These are phyloP conservation scores for Caranx ignobilis DNA, from an alignment of 2,113 vertebrate genomes.

Conservation along the genomic window DNA sequence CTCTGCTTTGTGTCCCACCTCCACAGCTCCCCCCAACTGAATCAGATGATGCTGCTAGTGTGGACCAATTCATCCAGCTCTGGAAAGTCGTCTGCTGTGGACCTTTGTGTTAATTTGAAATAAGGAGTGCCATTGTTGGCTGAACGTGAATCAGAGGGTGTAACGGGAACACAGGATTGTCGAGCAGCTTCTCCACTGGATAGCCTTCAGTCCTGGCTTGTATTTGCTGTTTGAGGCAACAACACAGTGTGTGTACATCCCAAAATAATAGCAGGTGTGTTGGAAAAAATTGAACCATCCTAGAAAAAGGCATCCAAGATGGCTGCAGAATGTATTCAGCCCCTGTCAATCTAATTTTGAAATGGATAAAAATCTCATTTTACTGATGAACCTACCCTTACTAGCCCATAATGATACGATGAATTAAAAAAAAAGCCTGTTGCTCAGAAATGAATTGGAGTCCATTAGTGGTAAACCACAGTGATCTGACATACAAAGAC, in stretches of 20 bases:
- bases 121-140: background rate
- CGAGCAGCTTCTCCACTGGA: slow-evolving; percentile 2
- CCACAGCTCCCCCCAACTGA: slow-evolving; percentile 14
- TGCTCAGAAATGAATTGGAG: too few relatives aligned
- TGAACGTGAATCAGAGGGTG: slow-evolving; percentile 6
- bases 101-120: slow-evolving; percentile 41
- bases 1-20: slow-evolving; percentile 39
- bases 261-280: background rate
- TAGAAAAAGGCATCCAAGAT: background rate
- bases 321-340: background rate
- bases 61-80: slow-evolving; percentile 43
- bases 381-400: background rate
- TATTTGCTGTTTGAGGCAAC: slow-evolving; percentile 4
- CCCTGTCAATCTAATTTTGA: background rate
- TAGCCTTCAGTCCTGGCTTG: background rate
- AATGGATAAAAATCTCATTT: background rate
- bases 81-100: slow-evolving; percentile 13
- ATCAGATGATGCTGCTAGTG: slow-evolving; percentile 22
- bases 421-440: background rate
- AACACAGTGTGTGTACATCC: background rate
- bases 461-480: too few relatives aligned
- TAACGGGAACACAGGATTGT: slow-evolving; percentile 9
- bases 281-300: background rate
- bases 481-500: too few relatives aligned
- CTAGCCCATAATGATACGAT: background rate